These are phyloP conservation scores for Alligator mississippiensis DNA, from an alignment of 2,113 vertebrate genomes.

Conservation along the genomic window DNA sequence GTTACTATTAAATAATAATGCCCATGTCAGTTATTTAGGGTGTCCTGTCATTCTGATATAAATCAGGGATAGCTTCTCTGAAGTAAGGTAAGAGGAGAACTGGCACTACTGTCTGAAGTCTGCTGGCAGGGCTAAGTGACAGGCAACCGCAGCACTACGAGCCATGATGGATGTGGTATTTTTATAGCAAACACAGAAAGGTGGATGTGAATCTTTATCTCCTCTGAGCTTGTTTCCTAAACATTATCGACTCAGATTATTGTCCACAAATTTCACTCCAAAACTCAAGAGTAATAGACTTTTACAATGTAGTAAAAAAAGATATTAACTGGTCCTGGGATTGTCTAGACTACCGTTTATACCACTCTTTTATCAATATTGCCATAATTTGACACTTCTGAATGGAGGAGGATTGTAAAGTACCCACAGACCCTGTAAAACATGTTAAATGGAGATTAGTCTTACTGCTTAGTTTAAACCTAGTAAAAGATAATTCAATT, in stretches of 20 bases:
- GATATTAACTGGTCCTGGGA: slow-evolving; percentile 67
- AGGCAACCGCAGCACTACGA: neutral
- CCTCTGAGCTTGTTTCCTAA: slow-evolving; percentile 73
- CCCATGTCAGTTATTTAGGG: neutral
- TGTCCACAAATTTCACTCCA: slow-evolving; percentile 75
- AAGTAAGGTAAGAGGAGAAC: neutral
- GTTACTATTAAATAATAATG: neutral
- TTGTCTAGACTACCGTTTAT: slow-evolving; percentile 71
- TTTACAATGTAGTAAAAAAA: slow-evolving; percentile 84
- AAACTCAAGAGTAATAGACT: slow-evolving; percentile 79
- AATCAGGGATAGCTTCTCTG: neutral
- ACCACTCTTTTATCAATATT: slow-evolving; percentile 82
- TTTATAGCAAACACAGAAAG: accelerated
- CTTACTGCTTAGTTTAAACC: slow-evolving; percentile 77
- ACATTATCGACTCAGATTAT: slow-evolving; percentile 78
- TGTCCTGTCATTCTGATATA: neutral
- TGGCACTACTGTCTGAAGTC: accelerated
- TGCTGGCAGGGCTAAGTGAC: neutral
- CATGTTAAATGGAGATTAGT: slow-evolving; percentile 78
- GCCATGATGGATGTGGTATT: neutral
- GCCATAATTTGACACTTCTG: slow-evolving; percentile 83
- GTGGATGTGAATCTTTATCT: slow-evolving; percentile 57
- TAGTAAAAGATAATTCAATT: slow-evolving; percentile 84
- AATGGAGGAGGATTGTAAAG: slow-evolving; percentile 81
- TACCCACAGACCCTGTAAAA: slow-evolving; percentile 76